Evolutionary conservation across 2,113 vertebrate genomes (phyloP).

Genomic region (Hippocampus mohnikei): DNA sequence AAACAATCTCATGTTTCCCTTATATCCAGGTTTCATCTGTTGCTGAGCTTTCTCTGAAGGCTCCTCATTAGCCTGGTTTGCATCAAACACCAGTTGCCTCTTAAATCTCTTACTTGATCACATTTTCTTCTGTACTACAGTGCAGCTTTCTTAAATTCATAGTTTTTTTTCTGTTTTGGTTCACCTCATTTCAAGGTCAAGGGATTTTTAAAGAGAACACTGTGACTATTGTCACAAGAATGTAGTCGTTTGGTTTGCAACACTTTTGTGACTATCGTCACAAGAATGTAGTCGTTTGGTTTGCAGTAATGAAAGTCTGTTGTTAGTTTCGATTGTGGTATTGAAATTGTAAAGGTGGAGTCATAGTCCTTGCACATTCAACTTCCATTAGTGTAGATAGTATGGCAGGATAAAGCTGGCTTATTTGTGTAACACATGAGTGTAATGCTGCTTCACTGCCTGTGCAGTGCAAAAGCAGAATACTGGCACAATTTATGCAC

Average conservation of each 20-base stretch:
- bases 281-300: background rate
- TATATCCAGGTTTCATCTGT: background rate
- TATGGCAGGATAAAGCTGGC: conserved; percentile 11
- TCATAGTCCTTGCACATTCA: conserved; percentile 14
- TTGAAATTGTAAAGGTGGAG: conserved; percentile 11
- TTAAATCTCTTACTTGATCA: conserved; percentile 8
- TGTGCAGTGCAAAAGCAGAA: conserved; percentile 17
- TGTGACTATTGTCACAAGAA: too few species aligned
- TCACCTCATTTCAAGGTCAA: conserved; percentile 7
- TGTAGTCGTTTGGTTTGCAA: background rate
- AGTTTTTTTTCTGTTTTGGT: background rate
- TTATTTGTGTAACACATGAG: conserved; percentile 10
- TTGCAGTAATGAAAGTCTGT: background rate
- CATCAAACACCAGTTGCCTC: conserved; percentile 26
- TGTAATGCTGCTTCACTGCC: conserved; percentile 9
- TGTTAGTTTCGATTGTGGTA: background rate
- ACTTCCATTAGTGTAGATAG: conserved; percentile 5
- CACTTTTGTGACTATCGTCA: background rate
- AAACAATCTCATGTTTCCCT: background rate
- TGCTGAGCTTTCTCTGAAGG: background rate
- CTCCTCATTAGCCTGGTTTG: background rate
- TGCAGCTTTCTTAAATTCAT: background rate
- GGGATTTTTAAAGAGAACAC: background rate
- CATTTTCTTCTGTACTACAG: conserved; percentile 3
- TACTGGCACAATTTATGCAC: conserved; percentile 5